Conservation (phyloP, 2,797 vertebrate species). For the Apogon talboti region DNA sequence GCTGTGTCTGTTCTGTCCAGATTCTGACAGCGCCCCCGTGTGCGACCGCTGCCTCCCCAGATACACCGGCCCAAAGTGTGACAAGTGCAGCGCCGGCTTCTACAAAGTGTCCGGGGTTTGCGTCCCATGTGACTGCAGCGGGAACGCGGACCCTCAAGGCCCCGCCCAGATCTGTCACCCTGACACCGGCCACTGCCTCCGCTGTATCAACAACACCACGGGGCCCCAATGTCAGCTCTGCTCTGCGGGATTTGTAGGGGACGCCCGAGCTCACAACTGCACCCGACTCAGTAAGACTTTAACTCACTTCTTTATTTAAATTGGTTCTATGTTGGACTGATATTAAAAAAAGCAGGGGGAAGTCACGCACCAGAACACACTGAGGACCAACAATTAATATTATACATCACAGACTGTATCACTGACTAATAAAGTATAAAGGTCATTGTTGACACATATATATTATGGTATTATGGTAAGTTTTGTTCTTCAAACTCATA, state of each 20-base stretch:
- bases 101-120: constrained; percentile 87
- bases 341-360: too few species aligned
- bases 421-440: too few species aligned
- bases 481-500: too few species aligned
- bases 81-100: constrained; percentile 85
- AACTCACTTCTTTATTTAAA: not conserved
- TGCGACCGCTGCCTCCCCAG: constrained; percentile 87
- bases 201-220: constrained; percentile 87
- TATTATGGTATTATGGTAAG: too few species aligned
- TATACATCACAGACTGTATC: too few species aligned
- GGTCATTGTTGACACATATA: too few species aligned
- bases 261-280: constrained; percentile 85
- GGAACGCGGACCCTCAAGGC: constrained; percentile 85
- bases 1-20: constrained; percentile 68
- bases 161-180: constrained; percentile 84
- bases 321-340: too few species aligned
- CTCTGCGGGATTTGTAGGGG: constrained; percentile 82
- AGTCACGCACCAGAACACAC: too few species aligned
- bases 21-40: constrained; percentile 64
- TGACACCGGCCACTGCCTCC: constrained; percentile 87
- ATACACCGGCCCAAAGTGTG: constrained; percentile 85
- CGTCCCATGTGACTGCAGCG: constrained; percentile 86
- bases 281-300: constrained; percentile 83
- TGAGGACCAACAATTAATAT: too few species aligned
- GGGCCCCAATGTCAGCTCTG: constrained; percentile 89